These are phyloP conservation scores for Caenorhabditis sulstoni DNA, from an alignment of 2,888 invertebrate genomes.

Conservation along the genomic window DNA sequence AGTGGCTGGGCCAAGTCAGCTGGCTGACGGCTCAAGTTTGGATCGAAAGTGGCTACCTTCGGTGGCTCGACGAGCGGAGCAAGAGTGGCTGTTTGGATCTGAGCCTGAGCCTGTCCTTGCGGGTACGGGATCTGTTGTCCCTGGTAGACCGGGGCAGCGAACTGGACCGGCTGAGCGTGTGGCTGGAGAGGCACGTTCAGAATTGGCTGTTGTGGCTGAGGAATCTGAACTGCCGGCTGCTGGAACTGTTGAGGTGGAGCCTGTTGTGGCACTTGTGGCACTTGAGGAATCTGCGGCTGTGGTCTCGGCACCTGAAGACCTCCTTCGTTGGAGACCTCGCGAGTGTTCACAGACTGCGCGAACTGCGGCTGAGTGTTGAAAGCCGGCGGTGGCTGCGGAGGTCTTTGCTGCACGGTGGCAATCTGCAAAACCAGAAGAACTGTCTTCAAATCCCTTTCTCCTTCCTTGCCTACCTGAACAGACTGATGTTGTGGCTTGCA, in stretches of 20 bases:
- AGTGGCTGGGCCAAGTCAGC: slow-evolving; percentile 65
- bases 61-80: slow-evolving; percentile 68
- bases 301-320: slow-evolving; percentile 39
- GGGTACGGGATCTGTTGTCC: slow-evolving; percentile 54
- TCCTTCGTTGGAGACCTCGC: slow-evolving; percentile 57
- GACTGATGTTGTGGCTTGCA: slow-evolving; percentile 41
- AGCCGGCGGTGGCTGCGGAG: slow-evolving; percentile 53
- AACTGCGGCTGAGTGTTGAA: slow-evolving; percentile 56
- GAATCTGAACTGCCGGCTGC: slow-evolving; percentile 15
- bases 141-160: slow-evolving; percentile 57
- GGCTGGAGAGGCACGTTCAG: slow-evolving; percentile 55
- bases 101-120: slow-evolving; percentile 31
- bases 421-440: slow-evolving; percentile 1
- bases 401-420: slow-evolving; percentile 20
- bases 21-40: slow-evolving; percentile 61
- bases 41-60: slow-evolving; percentile 52
- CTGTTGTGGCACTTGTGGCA: slow-evolving; percentile 32
- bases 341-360: slow-evolving; percentile 46
- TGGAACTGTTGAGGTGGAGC: slow-evolving; percentile 32
- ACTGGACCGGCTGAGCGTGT: slow-evolving; percentile 53
- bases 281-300: slow-evolving; percentile 36
- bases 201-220: slow-evolving; percentile 53
- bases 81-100: slow-evolving; percentile 61
- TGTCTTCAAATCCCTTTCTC: background rate
- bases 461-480: slow-evolving; percentile 8